Evolutionary conservation across 2,113 vertebrate genomes (phyloP).

Genomic region (Puffinus mauretanicus): DNA sequence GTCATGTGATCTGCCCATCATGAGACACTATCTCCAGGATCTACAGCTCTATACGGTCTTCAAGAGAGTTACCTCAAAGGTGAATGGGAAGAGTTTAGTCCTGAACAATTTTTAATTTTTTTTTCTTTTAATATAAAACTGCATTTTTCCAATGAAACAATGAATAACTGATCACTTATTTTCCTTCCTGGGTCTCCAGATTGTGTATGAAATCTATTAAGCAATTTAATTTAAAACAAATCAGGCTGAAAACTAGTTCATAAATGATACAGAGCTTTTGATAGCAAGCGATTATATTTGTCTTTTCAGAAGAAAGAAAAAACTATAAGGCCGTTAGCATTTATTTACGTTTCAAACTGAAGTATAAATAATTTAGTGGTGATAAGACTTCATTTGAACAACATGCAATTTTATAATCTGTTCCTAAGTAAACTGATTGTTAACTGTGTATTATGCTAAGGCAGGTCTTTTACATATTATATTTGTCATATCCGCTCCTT

Average conservation of each 20-base stretch:
- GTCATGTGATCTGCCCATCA: background rate
- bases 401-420: slow-evolving; percentile 40
- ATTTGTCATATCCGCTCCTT: background rate
- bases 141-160: background rate
- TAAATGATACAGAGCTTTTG: background rate
- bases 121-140: background rate
- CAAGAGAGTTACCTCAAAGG: background rate
- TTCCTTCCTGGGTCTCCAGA: background rate
- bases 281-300: background rate
- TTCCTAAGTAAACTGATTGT: slow-evolving; percentile 6
- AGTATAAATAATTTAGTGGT: slow-evolving; percentile 50
- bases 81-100: background rate
- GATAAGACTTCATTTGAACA: background rate
- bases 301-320: background rate
- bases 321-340: background rate
- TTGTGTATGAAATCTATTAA: background rate
- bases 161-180: background rate
- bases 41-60: background rate
- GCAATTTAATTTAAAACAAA: background rate
- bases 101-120: accelerated
- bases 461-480: background rate
- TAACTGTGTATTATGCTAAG: background rate
- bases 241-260: background rate
- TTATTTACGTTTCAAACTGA: slow-evolving; percentile 48
- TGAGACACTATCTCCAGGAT: background rate